Percentiles rank a stretch among this genome's conserved stretches.
Evolutionary conservation across 2,113 vertebrate genomes (phyloP).

Genomic region (Ictidomys tridecemlineatus): DNA sequence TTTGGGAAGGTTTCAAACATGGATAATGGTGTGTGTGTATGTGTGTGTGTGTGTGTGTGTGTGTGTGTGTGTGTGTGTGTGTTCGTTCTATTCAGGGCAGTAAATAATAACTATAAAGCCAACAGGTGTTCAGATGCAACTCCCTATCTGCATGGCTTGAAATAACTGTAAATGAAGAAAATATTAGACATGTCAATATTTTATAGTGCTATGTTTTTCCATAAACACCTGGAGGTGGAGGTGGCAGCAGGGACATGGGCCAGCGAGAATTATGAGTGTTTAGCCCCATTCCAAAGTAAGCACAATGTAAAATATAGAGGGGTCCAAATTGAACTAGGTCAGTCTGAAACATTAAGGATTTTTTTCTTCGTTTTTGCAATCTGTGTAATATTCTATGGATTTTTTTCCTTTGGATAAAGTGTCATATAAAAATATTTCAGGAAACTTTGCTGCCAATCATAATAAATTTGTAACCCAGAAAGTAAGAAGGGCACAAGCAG

Average conservation of each 20-base stretch:
- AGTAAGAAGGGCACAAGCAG: background rate
- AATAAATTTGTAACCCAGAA: constrained; percentile 11
- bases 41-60: background rate
- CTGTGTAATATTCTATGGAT: background rate
- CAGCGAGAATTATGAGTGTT: background rate
- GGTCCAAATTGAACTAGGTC: background rate
- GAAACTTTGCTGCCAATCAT: background rate
- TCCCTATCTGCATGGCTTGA: constrained; percentile 22
- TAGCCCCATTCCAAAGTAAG: constrained; percentile 26
- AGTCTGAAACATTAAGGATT: background rate
- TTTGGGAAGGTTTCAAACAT: background rate
- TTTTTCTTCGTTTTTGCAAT: background rate
- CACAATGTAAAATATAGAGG: constrained; percentile 24
- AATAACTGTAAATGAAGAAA: constrained; percentile 16
- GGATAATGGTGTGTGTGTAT: background rate
- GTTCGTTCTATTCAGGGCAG: background rate
- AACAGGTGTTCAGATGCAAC: background rate
- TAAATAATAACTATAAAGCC: constrained; percentile 15
- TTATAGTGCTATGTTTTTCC: constrained; percentile 32
- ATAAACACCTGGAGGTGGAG: background rate
- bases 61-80: too few relatives aligned
- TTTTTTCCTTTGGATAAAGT: constrained; percentile 40
- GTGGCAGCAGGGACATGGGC: background rate
- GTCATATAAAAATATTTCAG: background rate
- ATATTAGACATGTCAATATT: constrained; percentile 3